These are phyloP conservation scores for Zaprionus bogoriensis DNA, from an alignment of 2,888 invertebrate species.

Conservation along the genomic window DNA sequence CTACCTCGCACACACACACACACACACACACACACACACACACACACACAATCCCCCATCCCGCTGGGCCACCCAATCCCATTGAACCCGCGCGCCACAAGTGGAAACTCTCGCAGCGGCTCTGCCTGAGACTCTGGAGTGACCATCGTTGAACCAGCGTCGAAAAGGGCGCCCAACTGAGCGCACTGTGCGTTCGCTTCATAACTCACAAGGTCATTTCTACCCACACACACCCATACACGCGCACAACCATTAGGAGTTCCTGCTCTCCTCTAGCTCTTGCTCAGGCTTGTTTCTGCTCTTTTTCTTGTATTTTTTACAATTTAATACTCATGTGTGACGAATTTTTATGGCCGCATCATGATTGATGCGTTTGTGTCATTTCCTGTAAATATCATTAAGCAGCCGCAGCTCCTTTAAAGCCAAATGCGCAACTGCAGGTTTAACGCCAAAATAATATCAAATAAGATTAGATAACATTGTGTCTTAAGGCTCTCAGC, in stretches of 20 bases:
- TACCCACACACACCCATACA: conserved; percentile 40
- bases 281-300: conserved; percentile 22
- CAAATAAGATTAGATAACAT: conserved; percentile 79
- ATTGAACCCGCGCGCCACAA: conserved; percentile 53
- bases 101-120: conserved; percentile 45
- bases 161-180: conserved; percentile 51
- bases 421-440: conserved; percentile 63
- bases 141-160: conserved; percentile 62
- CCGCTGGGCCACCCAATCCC: conserved; percentile 21
- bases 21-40: not conserved
- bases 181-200: conserved; percentile 26
- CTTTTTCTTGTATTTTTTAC: conserved; percentile 42
- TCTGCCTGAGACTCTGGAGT: conserved; percentile 34
- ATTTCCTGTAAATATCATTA: conserved; percentile 76
- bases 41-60: not conserved
- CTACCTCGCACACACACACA: conserved; percentile 16
- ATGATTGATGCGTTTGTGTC: conserved; percentile 76
- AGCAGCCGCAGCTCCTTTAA: conserved; percentile 55
- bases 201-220: conserved; percentile 77
- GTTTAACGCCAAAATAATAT: conserved; percentile 78
- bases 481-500: conserved; percentile 55
- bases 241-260: conserved; percentile 67
- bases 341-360: conserved; percentile 79
- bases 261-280: conserved; percentile 18
- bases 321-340: conserved; percentile 72